Percentiles rank a stretch among this genome's conserved stretches.
Conservation (phyloP, 2,888 invertebrate species). For the Rotaria socialis region DNA sequence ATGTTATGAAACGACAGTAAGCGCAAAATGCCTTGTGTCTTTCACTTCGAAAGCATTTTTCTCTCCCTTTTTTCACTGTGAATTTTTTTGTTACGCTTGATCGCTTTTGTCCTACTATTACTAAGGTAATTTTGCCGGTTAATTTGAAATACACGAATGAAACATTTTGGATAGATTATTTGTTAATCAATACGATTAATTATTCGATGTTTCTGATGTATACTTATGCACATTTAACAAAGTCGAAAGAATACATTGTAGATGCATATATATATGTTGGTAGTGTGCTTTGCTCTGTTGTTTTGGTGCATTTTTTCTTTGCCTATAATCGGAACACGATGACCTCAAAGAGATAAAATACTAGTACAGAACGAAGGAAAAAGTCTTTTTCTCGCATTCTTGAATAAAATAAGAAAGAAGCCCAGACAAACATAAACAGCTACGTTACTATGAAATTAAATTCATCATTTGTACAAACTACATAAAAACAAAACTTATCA, state of each 20-base stretch:
- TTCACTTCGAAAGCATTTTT: not conserved
- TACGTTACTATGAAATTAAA: not conserved
- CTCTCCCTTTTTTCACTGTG: not conserved
- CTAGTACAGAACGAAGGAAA: not conserved
- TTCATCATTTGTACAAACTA: not conserved
- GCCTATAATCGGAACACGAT: not conserved
- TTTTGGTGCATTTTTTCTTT: not conserved
- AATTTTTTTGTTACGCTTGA: not conserved
- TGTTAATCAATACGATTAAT: not conserved
- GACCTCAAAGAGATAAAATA: not conserved
- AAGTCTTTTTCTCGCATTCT: not conserved
- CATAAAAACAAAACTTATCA: too few species aligned
- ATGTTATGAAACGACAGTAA: not conserved
- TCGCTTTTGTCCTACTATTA: not conserved
- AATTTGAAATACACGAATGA: not conserved
- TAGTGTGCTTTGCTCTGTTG: not conserved
- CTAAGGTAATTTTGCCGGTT: not conserved
- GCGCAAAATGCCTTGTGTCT: not conserved
- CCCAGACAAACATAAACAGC: not conserved
- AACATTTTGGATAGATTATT: not conserved
- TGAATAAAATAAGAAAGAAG: too few species aligned
- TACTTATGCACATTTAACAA: not conserved
- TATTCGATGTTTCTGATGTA: not conserved
- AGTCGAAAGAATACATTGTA: not conserved
- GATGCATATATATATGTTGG: not conserved